phyloP scores from a whole-genome alignment of 2,888 invertebrate species.

The Tinea pellionella region DNA sequence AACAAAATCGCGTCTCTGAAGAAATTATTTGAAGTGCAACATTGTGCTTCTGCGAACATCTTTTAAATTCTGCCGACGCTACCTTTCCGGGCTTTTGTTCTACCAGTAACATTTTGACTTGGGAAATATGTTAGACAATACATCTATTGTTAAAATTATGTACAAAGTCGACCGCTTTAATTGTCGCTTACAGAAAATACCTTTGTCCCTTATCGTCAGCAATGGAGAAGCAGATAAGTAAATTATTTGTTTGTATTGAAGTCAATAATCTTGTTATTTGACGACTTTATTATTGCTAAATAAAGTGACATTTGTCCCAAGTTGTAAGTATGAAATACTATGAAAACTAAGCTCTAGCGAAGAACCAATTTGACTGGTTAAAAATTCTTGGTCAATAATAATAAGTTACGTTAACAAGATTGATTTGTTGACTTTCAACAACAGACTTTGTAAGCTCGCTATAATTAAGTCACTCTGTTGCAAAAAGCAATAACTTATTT shows the following conservation, averaged over 20 bases:
- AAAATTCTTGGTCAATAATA: no score
- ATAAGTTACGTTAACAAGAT: no score
- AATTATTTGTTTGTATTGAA: background rate
- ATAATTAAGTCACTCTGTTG: no score
- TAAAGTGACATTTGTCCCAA: background rate
- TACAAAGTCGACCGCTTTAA: background rate
- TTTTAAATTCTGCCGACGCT: background rate
- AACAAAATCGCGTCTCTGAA: background rate
- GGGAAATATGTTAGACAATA: background rate
- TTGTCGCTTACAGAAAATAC: background rate
- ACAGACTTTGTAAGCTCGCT: no score
- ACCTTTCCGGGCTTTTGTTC: background rate
- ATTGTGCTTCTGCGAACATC: slow-evolving; percentile 2
- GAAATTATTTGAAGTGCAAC: background rate
- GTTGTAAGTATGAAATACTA: no score
- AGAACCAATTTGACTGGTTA: no score
- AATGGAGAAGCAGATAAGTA: slow-evolving; percentile 4
- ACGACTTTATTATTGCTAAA: background rate
- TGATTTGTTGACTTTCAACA: no score
- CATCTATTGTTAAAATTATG: background rate
- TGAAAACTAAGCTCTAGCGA: no score
- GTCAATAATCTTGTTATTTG: slow-evolving; percentile 10
- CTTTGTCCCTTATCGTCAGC: background rate
- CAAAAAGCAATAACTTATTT: no score
- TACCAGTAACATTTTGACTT: background rate